Conservation (phyloP, 2,113 vertebrate species). For the Psammodynastes pulverulentus region DNA sequence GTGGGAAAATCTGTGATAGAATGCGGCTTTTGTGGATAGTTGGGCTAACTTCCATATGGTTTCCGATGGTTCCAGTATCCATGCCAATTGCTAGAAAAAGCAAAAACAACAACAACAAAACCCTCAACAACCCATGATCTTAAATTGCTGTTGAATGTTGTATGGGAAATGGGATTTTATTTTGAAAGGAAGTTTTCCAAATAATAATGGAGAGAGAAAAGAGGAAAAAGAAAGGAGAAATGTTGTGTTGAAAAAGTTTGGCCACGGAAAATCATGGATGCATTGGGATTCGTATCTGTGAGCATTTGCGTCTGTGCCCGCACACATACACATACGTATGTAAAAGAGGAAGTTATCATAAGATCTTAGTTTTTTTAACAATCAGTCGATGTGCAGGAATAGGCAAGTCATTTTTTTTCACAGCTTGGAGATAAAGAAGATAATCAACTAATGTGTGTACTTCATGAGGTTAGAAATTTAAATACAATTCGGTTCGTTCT, state of each 20-base stretch:
- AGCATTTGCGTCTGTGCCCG: rapidly evolving
- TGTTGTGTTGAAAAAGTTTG: not conserved
- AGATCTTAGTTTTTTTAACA: not conserved
- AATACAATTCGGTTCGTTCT: not conserved
- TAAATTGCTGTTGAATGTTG: not conserved
- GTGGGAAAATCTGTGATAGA: not conserved
- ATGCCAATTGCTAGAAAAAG: not conserved
- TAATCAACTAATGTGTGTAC: not conserved
- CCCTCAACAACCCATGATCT: not conserved
- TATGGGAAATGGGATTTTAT: not conserved
- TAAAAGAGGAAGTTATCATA: not conserved
- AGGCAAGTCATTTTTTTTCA: not conserved
- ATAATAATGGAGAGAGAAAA: not conserved
- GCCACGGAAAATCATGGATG: not conserved
- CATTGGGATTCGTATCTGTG: not conserved
- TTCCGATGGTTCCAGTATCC: not conserved
- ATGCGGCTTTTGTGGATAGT: not conserved
- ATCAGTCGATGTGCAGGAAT: not conserved
- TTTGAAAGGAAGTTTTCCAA: not conserved
- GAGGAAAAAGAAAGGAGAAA: not conserved
- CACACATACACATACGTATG: not conserved
- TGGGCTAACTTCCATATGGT: not conserved
- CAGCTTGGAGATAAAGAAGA: not conserved
- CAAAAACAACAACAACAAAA: not conserved
- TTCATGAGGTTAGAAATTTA: not conserved